Evolutionary conservation across 2,888 invertebrate genomes (phyloP), one percentile per base, ranked within the genome.

Genomic region (Oithona nana): DNA sequence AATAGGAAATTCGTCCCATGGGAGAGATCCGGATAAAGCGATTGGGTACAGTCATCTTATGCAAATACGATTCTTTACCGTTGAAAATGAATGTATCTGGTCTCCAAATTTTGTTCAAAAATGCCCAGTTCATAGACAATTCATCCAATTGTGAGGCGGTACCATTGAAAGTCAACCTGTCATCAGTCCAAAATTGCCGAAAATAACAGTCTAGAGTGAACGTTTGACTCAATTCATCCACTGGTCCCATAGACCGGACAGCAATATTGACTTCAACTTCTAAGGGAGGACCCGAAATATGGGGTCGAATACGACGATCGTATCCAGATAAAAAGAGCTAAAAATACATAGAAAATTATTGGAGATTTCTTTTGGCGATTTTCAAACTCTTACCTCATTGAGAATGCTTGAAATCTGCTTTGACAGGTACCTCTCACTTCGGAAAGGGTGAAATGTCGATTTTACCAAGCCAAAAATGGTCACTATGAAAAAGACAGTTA

Each of bases 11-110:
- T 39, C 56, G 20, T 16, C 62, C 62, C 20, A 20, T 20, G 29
- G 62, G 62, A 22, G 48, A 28, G 20, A 62, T 62, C 8, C 62
- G 30, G n/a, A 62, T 62, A 28, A 62, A 62, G 8, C 62, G 49
- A 48, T 79, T 78, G 1, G 77, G 76, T 11, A 74, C 75, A 0
- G 79, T 78, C 64, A 79, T 77, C 57, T 74, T 74, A 68, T 79
- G 79, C 28, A 78, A 72, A 66, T 78, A 75, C 1, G 78, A 50
- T 16, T 74, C 72, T 65, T 75, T 75, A 1, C 78, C 78, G 67
- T 79, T 79, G 65, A 76, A 70, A 68, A 79, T 75, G 67, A 74
- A 79, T 0, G 79, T 79, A 69, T 79, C 79, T 0, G 79, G 79
- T 65, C 77, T 78, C 80, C 80, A 80, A 16, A 80, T 76, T 65